These are phyloP conservation scores for Limenitis camilla DNA, from an alignment of 2,888 invertebrate genomes.

Conservation along the genomic window DNA sequence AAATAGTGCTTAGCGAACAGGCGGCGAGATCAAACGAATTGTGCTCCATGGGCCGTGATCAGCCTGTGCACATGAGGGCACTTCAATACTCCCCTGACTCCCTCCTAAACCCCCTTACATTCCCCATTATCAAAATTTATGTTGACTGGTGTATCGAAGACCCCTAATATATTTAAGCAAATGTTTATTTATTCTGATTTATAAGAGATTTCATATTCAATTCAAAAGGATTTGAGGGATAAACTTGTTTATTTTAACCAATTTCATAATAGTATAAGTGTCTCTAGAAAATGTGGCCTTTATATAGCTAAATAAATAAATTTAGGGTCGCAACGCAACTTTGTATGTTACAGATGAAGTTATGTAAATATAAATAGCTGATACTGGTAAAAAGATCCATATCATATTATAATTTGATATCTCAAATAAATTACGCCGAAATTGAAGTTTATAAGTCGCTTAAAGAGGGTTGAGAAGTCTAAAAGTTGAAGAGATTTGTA, in stretches of 20 bases:
- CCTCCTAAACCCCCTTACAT: conserved; percentile 28
- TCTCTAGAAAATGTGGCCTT: too few species aligned
- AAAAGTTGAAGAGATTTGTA: too few species aligned
- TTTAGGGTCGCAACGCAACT: not conserved
- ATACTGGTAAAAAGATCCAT: too few species aligned
- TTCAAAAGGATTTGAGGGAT: not conserved
- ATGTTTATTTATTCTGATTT: not conserved
- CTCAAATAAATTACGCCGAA: too few species aligned
- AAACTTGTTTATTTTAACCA: not conserved
- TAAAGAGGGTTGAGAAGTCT: too few species aligned
- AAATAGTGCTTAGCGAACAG: conserved; percentile 61
- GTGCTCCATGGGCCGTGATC: conserved; percentile 65
- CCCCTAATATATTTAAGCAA: not conserved
- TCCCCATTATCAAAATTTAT: conserved; percentile 23
- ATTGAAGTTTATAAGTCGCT: too few species aligned
- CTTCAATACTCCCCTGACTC: conserved; percentile 32
- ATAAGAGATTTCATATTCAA: not conserved
- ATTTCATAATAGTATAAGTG: too few species aligned
- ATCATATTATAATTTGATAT: too few species aligned
- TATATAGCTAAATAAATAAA: not conserved
- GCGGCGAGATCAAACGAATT: conserved; percentile 71
- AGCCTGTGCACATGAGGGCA: conserved; percentile 62
- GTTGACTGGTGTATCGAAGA: conserved; percentile 7
- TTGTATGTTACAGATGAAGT: not conserved
- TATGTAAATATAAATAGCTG: not conserved